Percentiles rank a stretch among this genome's conserved stretches.
Conservation (phyloP, 2,113 vertebrate species). For the Mobula birostris region DNA sequence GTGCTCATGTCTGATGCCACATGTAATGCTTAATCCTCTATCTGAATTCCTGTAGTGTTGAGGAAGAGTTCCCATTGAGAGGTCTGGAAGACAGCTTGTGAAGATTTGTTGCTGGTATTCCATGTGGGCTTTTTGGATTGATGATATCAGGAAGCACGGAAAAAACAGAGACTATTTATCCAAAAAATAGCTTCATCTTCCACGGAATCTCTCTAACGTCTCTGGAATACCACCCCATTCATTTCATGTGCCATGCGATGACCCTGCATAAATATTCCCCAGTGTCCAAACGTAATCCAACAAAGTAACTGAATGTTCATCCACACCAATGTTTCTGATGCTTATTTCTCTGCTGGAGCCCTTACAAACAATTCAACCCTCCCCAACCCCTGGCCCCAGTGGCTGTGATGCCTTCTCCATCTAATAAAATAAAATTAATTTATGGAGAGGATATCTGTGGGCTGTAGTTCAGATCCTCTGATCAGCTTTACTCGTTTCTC, state of each 20-base stretch:
- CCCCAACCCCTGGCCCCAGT: neutral
- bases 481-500: conserved; percentile 12
- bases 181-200: neutral
- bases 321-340: neutral
- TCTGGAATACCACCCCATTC: conserved; percentile 15
- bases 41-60: neutral
- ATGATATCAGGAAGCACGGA: neutral
- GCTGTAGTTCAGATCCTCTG: neutral
- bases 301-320: neutral
- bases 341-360: neutral
- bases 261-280: neutral
- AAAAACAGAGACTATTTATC: neutral
- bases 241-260: neutral
- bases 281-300: neutral
- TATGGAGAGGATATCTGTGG: neutral
- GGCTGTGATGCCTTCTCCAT: neutral
- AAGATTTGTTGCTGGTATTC: neutral
- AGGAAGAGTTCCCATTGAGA: neutral
- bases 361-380: neutral
- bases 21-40: neutral
- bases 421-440: neutral
- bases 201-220: neutral
- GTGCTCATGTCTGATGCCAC: neutral
- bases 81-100: neutral
- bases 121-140: neutral